Evolutionary conservation across 2,888 invertebrate genomes (phyloP).

Genomic region (Chloroclysta siterata): DNA sequence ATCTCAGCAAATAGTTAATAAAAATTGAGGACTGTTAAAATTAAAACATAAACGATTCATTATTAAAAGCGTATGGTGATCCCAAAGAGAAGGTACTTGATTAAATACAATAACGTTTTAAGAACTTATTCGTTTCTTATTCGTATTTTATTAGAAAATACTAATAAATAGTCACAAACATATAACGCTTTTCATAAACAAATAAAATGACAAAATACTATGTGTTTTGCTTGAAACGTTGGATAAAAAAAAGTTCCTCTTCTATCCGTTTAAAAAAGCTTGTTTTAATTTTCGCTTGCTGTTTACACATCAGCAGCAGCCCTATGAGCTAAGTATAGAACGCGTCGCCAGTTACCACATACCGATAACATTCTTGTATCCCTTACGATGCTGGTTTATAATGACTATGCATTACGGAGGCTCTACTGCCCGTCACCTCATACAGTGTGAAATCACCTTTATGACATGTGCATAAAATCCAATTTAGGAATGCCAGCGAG

Average conservation of each 20-base stretch:
- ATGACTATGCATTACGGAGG: constrained; percentile 4
- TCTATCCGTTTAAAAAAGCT: too few relatives aligned
- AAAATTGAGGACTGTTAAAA: constrained; percentile 5
- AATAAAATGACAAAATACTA: too few relatives aligned
- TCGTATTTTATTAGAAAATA: too few relatives aligned
- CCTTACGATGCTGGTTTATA: constrained; percentile 13
- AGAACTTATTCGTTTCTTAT: too few relatives aligned
- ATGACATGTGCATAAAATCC: not conserved
- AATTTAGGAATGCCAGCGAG: not conserved
- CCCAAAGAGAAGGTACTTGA: not conserved
- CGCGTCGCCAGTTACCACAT: constrained; percentile 16
- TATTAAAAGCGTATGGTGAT: not conserved
- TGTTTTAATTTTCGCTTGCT: too few relatives aligned
- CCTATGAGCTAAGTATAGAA: constrained; percentile 13
- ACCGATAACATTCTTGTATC: constrained; percentile 24
- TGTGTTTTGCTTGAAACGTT: too few relatives aligned
- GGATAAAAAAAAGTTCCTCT: too few relatives aligned
- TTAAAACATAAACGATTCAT: not conserved
- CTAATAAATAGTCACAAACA: too few relatives aligned
- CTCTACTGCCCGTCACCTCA: too few relatives aligned
- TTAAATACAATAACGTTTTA: not conserved
- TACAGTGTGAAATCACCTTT: not conserved
- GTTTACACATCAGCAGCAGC: constrained; percentile 1
- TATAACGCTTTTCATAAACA: too few relatives aligned
- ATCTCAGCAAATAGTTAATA: constrained; percentile 13